These are phyloP conservation scores for Urocitellus parryii DNA, from an alignment of 2,113 vertebrate genomes.

Conservation along the genomic window DNA sequence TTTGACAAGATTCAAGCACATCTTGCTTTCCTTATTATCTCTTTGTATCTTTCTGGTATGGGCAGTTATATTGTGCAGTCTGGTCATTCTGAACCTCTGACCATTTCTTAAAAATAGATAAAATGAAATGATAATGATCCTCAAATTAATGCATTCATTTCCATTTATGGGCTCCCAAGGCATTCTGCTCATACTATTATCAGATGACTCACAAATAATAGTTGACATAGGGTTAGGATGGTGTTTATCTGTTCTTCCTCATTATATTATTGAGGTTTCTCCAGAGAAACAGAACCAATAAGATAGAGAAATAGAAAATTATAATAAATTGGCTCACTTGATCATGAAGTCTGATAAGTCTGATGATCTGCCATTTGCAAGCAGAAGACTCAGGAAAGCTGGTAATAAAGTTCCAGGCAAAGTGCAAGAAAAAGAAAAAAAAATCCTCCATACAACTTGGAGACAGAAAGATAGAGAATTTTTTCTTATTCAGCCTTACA, in stretches of 20 bases:
- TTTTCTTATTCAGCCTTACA: background rate
- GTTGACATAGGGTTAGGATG: background rate
- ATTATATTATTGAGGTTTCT: background rate
- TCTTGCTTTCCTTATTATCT: background rate
- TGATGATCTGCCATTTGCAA: background rate
- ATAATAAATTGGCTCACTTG: background rate
- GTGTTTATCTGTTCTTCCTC: background rate
- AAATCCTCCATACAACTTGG: background rate
- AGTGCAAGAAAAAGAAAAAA: background rate
- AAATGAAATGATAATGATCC: background rate
- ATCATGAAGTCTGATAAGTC: background rate
- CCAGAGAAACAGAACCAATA: background rate
- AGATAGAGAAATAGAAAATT: background rate
- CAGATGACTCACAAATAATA: background rate
- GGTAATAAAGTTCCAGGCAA: background rate
- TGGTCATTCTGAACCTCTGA: background rate
- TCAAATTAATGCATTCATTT: background rate
- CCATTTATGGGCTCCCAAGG: background rate
- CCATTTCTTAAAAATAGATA: background rate
- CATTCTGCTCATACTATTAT: background rate
- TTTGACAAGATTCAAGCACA: background rate
- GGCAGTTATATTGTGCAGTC: background rate
- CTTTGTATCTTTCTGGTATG: background rate
- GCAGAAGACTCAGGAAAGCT: background rate
- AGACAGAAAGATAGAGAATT: background rate